Base-by-base conservation (phyloP, 2,797 vertebrate species). In the Hapalemur alaotrensis region DNA sequence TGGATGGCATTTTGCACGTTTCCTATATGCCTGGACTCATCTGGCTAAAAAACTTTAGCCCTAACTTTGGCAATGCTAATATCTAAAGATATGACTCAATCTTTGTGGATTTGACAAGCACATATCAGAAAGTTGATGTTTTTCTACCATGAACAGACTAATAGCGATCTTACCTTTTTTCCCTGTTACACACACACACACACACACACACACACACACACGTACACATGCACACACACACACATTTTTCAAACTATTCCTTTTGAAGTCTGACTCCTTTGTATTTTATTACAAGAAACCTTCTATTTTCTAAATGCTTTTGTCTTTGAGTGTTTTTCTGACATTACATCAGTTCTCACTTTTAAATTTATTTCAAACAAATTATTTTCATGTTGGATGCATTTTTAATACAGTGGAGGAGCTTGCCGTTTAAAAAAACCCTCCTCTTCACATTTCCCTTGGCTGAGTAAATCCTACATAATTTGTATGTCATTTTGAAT, bases 341-440 rank as follows among this genome's bases (percentile, higher is more conserved):
- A 35, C 30, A 76, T 90, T 65, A 61, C 28, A 48, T 69, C 14
- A 81, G 28, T 78, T 89, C 59, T 70, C n/a, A 63, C 57, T 63
- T 79, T 78, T 46, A 93, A 79, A 79, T 84, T 63, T 92, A 50
- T 89, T 95, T 88, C n/a, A 87, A 96, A 81, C 52, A 91, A 65
- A 67, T 78, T 50, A 57, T 76, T 92, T 95, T 76, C 18, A 85
- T 61, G 59, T 84, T 30, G 23, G 84, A 85, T 84, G 32, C 54
- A 38, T 73, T 88, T 70, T 86, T 72, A 52, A 76, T 85, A 57
- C 12, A 93, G 54, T 23, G 48, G 50, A 91, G 59, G 87, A 80
- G 13, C 28, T 93, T 65, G 23, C 23, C 59, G n/a, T 93, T 95
- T 57, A 86, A 97, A 94, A 72, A 84, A 92, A 83, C 85, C 8